phyloP scores from a whole-genome alignment of 2,797 vertebrate species.

The Spinus pinus region DNA sequence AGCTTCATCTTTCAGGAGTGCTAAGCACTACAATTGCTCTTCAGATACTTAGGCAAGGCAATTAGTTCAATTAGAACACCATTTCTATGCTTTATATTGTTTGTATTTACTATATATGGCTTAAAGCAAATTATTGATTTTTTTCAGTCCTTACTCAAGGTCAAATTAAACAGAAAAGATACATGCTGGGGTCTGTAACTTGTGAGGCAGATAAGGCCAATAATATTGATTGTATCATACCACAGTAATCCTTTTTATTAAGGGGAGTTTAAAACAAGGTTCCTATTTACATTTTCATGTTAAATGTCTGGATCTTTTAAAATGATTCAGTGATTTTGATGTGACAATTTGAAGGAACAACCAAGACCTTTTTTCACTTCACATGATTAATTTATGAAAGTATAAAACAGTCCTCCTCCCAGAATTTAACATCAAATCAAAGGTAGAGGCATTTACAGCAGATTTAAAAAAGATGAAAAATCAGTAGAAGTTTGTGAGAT shows the following conservation, averaged over 20 bases:
- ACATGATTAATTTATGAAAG: neutral
- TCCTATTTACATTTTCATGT: conserved; percentile 74
- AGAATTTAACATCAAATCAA: conserved; percentile 36
- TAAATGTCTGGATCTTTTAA: conserved; percentile 70
- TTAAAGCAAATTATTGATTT: conserved; percentile 73
- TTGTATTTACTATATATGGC: conserved; percentile 59
- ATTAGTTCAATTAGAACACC: conserved; percentile 59
- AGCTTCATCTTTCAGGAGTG: neutral
- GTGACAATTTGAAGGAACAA: conserved; percentile 7
- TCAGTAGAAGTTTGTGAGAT: neutral
- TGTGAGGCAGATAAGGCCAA: conserved; percentile 66
- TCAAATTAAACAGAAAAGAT: conserved; percentile 74
- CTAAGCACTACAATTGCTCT: neutral
- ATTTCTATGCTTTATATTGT: conserved; percentile 57
- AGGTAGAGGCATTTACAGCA: neutral
- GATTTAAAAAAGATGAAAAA: neutral
- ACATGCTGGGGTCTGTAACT: conserved; percentile 68
- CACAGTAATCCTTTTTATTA: conserved; percentile 82
- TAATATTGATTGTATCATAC: conserved; percentile 79
- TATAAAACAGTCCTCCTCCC: neutral
- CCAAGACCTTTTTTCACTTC: neutral
- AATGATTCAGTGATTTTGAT: conserved; percentile 40
- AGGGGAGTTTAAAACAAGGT: conserved; percentile 73
- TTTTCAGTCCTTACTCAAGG: conserved; percentile 73
- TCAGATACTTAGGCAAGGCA: conserved; percentile 57